A percentile compares a stretch with the other conserved stretches of the same genome.
Conservation (phyloP, 2,797 vertebrate genomes). For the Sebastiscus tertius region DNA sequence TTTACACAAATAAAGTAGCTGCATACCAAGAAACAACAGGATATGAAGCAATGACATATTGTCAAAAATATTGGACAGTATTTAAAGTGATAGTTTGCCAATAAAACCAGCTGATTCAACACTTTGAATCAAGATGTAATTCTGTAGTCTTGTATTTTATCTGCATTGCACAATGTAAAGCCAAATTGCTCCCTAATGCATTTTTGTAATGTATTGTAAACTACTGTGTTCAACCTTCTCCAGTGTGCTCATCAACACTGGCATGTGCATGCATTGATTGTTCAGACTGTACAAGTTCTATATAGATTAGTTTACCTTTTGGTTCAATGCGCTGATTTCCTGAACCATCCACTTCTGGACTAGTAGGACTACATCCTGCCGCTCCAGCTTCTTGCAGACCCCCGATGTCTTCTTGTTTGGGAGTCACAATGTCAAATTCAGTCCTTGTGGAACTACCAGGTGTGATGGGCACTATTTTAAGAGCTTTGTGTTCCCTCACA, state of each 20-base stretch:
- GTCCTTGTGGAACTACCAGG: not conserved
- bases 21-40: not conserved
- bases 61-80: not conserved
- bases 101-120: not conserved
- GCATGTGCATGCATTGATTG: not conserved
- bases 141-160: not conserved
- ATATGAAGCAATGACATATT: not conserved
- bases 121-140: not conserved
- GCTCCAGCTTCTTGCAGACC: not conserved
- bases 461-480: not conserved
- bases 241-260: not conserved
- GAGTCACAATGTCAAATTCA: slow-evolving; percentile 48
- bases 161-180: not conserved
- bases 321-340: not conserved
- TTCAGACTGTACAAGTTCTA: not conserved
- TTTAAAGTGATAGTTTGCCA: not conserved
- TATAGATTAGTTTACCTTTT: slow-evolving; percentile 45
- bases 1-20: not conserved
- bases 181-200: not conserved
- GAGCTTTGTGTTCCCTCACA: not conserved
- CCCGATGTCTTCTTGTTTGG: slow-evolving; percentile 1
- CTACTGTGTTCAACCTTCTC: not conserved
- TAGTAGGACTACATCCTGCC: not conserved
- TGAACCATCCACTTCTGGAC: not conserved
- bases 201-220: not conserved